Conservation (phyloP, 2,113 vertebrate species). For the Lota lota region DNA sequence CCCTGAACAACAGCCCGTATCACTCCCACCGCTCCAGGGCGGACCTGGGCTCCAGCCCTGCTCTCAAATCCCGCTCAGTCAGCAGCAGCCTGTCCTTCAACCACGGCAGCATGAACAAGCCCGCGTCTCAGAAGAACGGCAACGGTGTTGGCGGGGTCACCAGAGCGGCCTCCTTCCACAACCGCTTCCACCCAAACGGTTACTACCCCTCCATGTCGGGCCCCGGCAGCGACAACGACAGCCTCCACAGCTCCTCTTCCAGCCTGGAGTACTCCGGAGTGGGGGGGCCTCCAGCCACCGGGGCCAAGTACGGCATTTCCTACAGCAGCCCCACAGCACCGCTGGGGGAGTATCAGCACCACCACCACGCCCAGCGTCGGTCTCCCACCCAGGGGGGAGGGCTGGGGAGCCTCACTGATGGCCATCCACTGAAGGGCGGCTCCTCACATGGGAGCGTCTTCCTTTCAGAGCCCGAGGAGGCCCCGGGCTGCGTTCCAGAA, state of each 20-base stretch:
- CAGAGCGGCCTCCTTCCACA: conserved; percentile 77
- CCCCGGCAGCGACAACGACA: conserved; percentile 78
- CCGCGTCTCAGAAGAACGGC: conserved; percentile 50
- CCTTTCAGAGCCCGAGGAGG: conserved; percentile 59
- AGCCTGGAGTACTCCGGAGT: conserved; percentile 77
- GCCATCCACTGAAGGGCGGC: conserved; percentile 69
- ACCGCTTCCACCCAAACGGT: conserved; percentile 61
- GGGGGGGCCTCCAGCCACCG: conserved; percentile 4
- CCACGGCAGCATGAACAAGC: conserved; percentile 62
- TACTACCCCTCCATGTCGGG: conserved; percentile 58
- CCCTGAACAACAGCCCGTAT: conserved; percentile 44
- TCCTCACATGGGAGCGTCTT: conserved; percentile 75
- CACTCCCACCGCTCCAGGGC: conserved; percentile 53
- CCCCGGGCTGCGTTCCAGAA: conserved; percentile 36
- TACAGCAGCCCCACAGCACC: conserved; percentile 44
- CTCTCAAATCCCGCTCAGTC: conserved; percentile 60
- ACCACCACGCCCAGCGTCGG: conserved; percentile 23
- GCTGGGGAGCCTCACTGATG: conserved; percentile 28
- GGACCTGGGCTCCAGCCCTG: conserved; percentile 50
- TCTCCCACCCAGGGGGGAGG: conserved; percentile 34
- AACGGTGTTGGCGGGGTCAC: conserved; percentile 38
- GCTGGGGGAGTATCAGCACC: conserved; percentile 31
- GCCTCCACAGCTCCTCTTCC: conserved; percentile 83
- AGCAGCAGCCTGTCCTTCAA: conserved; percentile 73
- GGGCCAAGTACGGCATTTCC: conserved; percentile 43